These are phyloP conservation scores for Palaemon carinicauda DNA, from an alignment of 1,140 invertebrate genomes.

Conservation along the genomic window DNA sequence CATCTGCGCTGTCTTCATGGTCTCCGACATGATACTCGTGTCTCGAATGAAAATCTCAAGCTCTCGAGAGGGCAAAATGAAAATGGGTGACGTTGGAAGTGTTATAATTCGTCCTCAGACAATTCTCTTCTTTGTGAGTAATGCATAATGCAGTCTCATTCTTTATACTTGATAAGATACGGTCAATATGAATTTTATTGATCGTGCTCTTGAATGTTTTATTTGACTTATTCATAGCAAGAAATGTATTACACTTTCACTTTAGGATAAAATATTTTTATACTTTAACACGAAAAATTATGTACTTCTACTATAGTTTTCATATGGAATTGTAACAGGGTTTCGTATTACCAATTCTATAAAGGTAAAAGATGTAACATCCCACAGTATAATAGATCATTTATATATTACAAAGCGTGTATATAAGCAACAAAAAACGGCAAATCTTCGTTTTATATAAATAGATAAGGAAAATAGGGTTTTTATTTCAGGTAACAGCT, in stretches of 20 bases:
- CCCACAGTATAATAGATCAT: too few relatives aligned
- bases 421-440: too few relatives aligned
- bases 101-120: slow-evolving; percentile 73
- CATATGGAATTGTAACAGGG: too few relatives aligned
- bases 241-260: too few relatives aligned
- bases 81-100: slow-evolving; percentile 67
- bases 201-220: not conserved
- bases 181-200: not conserved
- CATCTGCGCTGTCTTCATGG: slow-evolving; percentile 74
- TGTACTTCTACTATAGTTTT: too few relatives aligned
- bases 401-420: too few relatives aligned
- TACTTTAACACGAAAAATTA: too few relatives aligned
- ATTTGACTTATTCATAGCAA: not conserved
- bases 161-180: not conserved
- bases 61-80: slow-evolving; percentile 51
- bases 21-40: slow-evolving; percentile 19
- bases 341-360: too few relatives aligned
- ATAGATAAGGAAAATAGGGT: too few relatives aligned
- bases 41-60: slow-evolving; percentile 34
- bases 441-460: not conserved
- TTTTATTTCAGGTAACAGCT: slow-evolving; percentile 7
- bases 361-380: too few relatives aligned
- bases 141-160: slow-evolving; percentile 61
- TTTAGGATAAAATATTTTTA: too few relatives aligned
- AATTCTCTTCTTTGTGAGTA: slow-evolving; percentile 77